Evolutionary conservation across 2,113 vertebrate genomes (phyloP), one percentile per base, ranked within the genome.

Genomic region (Amphiprion percula): DNA sequence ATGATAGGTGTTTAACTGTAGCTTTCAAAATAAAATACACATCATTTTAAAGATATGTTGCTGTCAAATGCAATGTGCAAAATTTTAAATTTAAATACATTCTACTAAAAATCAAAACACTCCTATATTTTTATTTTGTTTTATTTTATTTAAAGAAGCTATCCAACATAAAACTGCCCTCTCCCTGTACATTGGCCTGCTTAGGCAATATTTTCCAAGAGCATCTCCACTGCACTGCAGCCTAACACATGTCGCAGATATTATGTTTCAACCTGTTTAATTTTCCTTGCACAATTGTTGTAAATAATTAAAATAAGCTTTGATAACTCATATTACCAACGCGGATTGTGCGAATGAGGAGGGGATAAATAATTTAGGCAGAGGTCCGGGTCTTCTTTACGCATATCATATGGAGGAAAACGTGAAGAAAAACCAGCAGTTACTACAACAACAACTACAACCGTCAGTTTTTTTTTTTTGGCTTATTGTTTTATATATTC

Each of bases 281-380:
- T 97, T 97, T 96, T 96, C 94, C 93, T 95, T 82, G 93, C 96
- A 96, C 95, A 94, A 95, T 94, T 89, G 87, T 81, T 93, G 94
- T 99, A 96, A 99, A 99, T 99, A 98, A 99, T 99, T 93, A 96
- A 95, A 94, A 92, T 90, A 95, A 91, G 95, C 96, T 95, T 97
- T 97, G 97, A 98, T 97, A 98, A 97, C 97, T 99, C 97, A 95
- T 97, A 95, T 99, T 99, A 98, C 97, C 95, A 95, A 96, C 95
- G 95, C 95, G 95, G 94, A 95, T 95, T 95, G 96, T 95, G 96
- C 94, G 94, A 95, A 91, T 87, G 95, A 88, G 87, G 80, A 95
- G 93, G 93, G 94, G 94, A 97, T 99, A 90, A 97, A 99, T 99
- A 96, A 98, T 99, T 97, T 87, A 98, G 69, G 58, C 68, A 66